Base-by-base conservation (phyloP, 2,888 invertebrate genomes). In the Homarus gammarus region DNA sequence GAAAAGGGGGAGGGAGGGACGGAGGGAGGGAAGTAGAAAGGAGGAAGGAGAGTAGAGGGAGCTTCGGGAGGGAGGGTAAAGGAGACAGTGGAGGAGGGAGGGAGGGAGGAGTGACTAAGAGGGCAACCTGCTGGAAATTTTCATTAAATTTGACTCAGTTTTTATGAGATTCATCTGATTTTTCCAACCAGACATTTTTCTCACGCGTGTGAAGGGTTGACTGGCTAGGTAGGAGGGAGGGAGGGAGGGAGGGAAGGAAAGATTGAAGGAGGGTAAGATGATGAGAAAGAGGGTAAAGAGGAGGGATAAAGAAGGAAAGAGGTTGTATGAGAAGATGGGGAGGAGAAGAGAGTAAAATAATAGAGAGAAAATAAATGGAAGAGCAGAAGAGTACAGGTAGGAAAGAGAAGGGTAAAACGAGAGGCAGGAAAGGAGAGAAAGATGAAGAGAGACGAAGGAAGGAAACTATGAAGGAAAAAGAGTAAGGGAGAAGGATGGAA, bases 141-240 rank as follows among this genome's bases (percentile, higher is more conserved):
- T 81, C 81, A 81, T 81, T 81, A 81, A 81, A 64, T 81, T 81
- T 61, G 61, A 81, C 44, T 40, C 33, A 27, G 36, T 81, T 79
- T 81, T 81, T 81, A 79, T 79, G n/a, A 81, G 64, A 81, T 81
- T 40, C 81, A 22, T 81, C 64, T n/a, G n/a, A 61, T 81, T 81
- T 81, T 81, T 61, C n/a, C 81, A 12, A 64, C 33, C n/a, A 22
- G 56, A 10, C 15, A 79, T 64, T 61, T 81, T 81, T 61, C 75
- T 38, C 22, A 27, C 27, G 12, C 64, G 64, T 64, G 64, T 2
- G 6, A 22, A 64, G 27, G 64, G 64, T 6, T 64, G 75, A 15
- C 73, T 73, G 73, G 40, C n/a, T n/a, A n/a, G 56, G 56, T 15
- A 56, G 56, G 56, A 56, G 18, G 18, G 56, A 56, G 56, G 2